A percentile compares a stretch with the other conserved stretches of the same genome.
Conservation (phyloP, 2,888 invertebrate genomes). For the Drosophila parthenogenetica region DNA sequence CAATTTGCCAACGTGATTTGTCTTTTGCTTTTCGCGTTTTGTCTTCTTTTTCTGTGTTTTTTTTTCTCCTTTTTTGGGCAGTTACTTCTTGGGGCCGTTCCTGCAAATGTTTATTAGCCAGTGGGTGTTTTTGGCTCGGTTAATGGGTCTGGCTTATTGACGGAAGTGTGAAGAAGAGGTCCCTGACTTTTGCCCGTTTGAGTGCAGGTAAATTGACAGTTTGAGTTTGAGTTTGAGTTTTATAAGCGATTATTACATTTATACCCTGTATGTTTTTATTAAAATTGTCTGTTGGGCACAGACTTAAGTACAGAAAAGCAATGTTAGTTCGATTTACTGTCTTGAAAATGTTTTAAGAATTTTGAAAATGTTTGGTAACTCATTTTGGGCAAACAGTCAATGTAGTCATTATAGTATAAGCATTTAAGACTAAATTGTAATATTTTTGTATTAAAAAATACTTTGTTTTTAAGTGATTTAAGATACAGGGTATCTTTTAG, state of each 20-base stretch:
- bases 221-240: conserved; percentile 1
- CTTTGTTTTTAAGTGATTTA: no score
- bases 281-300: no score
- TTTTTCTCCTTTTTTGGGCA: conserved; percentile 4
- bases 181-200: conserved; percentile 23
- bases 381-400: no score
- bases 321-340: no score
- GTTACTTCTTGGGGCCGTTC: conserved; percentile 39
- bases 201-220: conserved; percentile 16
- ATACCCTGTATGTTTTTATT: no score
- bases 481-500: neutral
- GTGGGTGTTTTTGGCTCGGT: conserved; percentile 44
- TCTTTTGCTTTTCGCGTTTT: conserved; percentile 48
- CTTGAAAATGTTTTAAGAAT: no score
- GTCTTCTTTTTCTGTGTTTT: neutral
- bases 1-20: conserved; percentile 75
- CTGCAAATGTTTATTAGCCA: conserved; percentile 51
- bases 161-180: conserved; percentile 52
- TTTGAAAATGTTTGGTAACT: no score
- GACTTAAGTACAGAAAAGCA: no score
- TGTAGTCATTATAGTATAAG: no score
- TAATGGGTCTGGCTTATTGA: conserved; percentile 31
- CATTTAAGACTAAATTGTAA: no score
- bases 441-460: no score
- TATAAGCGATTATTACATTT: neutral